phyloP scores from a whole-genome alignment of 1,140 invertebrate genomes.

The Hyles euphorbiae region DNA sequence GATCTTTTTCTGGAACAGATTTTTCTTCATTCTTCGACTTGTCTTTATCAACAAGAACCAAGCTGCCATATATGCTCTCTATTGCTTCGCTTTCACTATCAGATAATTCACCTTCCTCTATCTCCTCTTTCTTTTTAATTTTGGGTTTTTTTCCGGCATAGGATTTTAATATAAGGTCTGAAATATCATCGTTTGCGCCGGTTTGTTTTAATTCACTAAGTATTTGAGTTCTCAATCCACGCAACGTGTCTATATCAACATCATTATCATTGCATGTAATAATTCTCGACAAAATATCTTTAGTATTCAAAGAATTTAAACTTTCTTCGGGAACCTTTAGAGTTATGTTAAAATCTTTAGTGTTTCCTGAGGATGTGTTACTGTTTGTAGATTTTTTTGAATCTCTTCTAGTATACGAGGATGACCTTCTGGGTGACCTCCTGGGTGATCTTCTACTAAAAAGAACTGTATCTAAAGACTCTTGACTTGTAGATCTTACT shows the following conservation, averaged over 20 bases:
- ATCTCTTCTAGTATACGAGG: constrained; percentile 44
- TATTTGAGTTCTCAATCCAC: constrained; percentile 55
- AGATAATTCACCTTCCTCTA: constrained; percentile 68
- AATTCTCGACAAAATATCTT: constrained; percentile 62
- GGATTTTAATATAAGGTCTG: constrained; percentile 62
- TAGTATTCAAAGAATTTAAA: constrained; percentile 55
- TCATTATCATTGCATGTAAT: constrained; percentile 62
- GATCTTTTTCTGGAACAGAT: constrained; percentile 30
- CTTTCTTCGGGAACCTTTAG: constrained; percentile 62
- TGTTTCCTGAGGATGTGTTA: constrained; percentile 23
- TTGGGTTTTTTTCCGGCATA: constrained; percentile 37
- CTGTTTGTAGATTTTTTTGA: constrained; percentile 41
- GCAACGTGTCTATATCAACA: constrained; percentile 60
- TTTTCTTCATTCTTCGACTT: constrained; percentile 23
- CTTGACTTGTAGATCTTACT: constrained; percentile 25
- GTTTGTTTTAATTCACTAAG: constrained; percentile 61
- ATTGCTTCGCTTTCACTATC: constrained; percentile 72
- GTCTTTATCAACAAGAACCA: constrained; percentile 44
- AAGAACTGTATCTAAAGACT: constrained; percentile 31
- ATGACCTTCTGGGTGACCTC: constrained; percentile 31
- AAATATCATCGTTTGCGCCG: constrained; percentile 59
- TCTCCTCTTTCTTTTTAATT: constrained; percentile 40
- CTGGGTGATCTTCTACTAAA: constrained; percentile 43
- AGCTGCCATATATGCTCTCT: constrained; percentile 60
- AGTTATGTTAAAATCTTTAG: constrained; percentile 60